Evolutionary conservation across 2,113 vertebrate genomes (phyloP).

Genomic region (Actenoides hombroni): DNA sequence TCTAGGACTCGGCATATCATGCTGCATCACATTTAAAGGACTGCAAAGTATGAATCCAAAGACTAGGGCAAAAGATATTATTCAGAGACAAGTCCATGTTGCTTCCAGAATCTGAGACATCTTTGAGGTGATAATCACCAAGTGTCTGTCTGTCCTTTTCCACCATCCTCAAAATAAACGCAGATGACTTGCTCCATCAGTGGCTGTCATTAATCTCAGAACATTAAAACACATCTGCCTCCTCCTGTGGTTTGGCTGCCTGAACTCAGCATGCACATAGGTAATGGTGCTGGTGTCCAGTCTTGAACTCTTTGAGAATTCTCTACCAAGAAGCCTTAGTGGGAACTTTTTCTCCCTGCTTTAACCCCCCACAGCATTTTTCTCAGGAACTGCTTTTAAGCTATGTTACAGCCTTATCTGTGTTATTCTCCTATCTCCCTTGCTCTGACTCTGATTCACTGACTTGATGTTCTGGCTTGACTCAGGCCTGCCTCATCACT

Average conservation of each 20-base stretch:
- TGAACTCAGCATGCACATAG: neutral
- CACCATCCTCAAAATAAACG: neutral
- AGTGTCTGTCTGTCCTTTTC: neutral
- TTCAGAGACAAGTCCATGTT: neutral
- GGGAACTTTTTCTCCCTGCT: neutral
- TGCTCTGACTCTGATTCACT: neutral
- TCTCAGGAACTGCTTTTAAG: neutral
- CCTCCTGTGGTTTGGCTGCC: neutral
- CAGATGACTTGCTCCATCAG: neutral
- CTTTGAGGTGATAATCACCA: neutral
- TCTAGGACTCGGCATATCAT: neutral
- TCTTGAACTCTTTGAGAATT: neutral
- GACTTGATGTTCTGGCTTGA: neutral
- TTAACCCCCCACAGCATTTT: fast-evolving
- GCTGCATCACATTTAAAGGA: neutral
- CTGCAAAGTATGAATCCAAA: neutral
- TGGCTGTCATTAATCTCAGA: neutral
- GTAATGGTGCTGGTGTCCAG: neutral
- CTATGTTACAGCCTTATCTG: neutral
- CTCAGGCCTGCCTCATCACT: neutral
- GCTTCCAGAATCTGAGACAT: neutral
- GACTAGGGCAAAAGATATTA: neutral
- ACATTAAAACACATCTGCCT: neutral
- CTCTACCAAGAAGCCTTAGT: neutral
- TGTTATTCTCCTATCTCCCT: neutral